Percentiles rank a stretch among this genome's conserved stretches.
These are phyloP conservation scores for Drosophila elegans DNA, from an alignment of 1,140 invertebrate genomes.

Conservation along the genomic window DNA sequence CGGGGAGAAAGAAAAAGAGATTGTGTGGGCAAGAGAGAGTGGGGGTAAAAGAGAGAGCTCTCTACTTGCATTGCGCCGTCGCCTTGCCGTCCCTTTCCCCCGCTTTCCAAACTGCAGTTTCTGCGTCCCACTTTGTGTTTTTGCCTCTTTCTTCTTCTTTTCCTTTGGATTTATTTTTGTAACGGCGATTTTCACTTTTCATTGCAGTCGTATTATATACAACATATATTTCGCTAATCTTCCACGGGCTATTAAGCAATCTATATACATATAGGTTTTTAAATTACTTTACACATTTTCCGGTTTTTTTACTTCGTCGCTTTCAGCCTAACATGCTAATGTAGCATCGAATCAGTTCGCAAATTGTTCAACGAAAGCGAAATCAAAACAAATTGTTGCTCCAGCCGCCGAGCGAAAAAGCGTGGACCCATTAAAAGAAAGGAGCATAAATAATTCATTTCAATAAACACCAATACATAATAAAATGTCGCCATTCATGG, in stretches of 20 bases:
- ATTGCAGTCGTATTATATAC: slow-evolving; percentile 15
- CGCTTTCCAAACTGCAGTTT: slow-evolving; percentile 21
- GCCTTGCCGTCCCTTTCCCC: slow-evolving; percentile 1
- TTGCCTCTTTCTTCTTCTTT: slow-evolving; percentile 5
- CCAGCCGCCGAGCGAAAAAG: slow-evolving; percentile 19
- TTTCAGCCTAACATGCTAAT: slow-evolving; percentile 46
- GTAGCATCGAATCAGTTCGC: slow-evolving; percentile 10
- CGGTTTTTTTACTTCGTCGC: neutral
- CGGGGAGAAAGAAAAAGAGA: slow-evolving; percentile 1
- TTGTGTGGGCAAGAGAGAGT: slow-evolving; percentile 1
- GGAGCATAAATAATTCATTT: slow-evolving; percentile 27
- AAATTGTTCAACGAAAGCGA: slow-evolving; percentile 36
- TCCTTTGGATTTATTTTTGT: slow-evolving; percentile 59
- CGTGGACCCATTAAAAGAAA: slow-evolving; percentile 9
- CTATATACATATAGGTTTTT: neutral
- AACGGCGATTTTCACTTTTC: slow-evolving; percentile 51
- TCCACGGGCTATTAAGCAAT: slow-evolving; percentile 4
- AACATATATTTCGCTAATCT: slow-evolving; percentile 8
- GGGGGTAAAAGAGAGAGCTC: slow-evolving; percentile 9
- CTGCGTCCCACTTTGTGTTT: slow-evolving; percentile 53
- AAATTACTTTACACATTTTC: neutral
- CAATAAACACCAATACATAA: slow-evolving; percentile 30
- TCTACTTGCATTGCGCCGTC: slow-evolving; percentile 54
- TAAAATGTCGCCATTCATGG: slow-evolving; percentile 77
- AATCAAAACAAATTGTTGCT: slow-evolving; percentile 44